phyloP scores from a whole-genome alignment of 2,888 invertebrate species.

The Steromphala cineraria region DNA sequence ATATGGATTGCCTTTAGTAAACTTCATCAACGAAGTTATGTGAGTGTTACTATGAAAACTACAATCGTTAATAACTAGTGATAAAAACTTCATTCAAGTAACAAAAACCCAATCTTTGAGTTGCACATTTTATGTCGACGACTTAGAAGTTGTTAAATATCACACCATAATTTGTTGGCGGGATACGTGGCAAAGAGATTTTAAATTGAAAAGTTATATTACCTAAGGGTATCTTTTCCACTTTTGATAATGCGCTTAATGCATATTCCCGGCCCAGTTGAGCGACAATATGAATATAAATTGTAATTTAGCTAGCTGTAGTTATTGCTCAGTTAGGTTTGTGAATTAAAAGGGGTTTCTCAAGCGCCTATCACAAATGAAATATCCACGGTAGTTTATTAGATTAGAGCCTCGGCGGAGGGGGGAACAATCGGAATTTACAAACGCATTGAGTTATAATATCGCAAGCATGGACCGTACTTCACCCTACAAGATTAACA shows the following conservation, averaged over 20 bases:
- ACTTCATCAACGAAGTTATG: no score
- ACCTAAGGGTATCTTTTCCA: constrained; percentile 20
- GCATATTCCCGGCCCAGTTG: neutral
- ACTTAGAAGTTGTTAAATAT: neutral
- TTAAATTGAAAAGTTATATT: constrained; percentile 17
- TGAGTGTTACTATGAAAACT: no score
- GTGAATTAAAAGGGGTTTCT: neutral
- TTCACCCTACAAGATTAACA: constrained; percentile 8
- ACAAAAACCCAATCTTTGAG: no score
- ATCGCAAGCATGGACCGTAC: neutral
- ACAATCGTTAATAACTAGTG: no score
- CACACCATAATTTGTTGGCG: neutral
- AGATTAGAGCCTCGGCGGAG: neutral
- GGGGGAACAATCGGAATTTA: neutral
- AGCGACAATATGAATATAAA: neutral
- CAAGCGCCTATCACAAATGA: constrained; percentile 6
- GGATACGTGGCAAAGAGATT: neutral
- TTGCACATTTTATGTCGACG: no score
- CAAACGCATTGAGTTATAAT: constrained; percentile 17
- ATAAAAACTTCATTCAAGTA: no score
- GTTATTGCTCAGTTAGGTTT: neutral
- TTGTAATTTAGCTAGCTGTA: neutral
- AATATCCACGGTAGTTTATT: neutral
- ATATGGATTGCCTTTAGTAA: no score
- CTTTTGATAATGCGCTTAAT: constrained; percentile 10